Evolutionary conservation across 2,797 vertebrate species (phyloP).

Genomic region (Peromyscus eremicus): DNA sequence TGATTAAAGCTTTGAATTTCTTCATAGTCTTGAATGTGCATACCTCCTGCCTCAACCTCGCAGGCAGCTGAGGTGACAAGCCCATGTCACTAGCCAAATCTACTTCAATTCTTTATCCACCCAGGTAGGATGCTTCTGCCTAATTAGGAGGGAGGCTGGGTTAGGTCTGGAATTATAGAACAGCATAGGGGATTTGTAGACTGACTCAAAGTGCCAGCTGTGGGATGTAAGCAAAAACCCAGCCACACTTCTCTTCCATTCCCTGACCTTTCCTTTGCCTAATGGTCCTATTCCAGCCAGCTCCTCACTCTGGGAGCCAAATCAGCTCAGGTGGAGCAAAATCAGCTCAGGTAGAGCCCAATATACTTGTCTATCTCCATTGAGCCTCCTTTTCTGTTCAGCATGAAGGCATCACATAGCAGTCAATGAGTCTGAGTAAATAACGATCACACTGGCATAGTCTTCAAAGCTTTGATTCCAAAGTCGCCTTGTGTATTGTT

Average conservation of each 20-base stretch:
- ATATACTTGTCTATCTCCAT: neutral
- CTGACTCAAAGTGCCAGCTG: neutral
- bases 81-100: neutral
- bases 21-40: neutral
- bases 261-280: neutral
- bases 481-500: neutral
- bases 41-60: neutral
- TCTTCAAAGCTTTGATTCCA: conserved; percentile 18
- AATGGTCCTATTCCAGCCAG: fast-evolving
- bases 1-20: neutral
- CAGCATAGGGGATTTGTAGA: neutral
- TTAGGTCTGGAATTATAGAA: neutral
- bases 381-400: neutral
- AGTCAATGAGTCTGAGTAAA: neutral
- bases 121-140: neutral
- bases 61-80: neutral
- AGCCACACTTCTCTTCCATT: neutral
- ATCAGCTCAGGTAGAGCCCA: neutral
- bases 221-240: neutral
- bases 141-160: neutral
- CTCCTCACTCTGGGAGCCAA: neutral
- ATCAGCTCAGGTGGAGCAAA: neutral
- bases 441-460: neutral
- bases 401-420: neutral
- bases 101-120: neutral